Base-by-base conservation (phyloP, 2,888 invertebrate species). In the Tiliacea citrago region DNA sequence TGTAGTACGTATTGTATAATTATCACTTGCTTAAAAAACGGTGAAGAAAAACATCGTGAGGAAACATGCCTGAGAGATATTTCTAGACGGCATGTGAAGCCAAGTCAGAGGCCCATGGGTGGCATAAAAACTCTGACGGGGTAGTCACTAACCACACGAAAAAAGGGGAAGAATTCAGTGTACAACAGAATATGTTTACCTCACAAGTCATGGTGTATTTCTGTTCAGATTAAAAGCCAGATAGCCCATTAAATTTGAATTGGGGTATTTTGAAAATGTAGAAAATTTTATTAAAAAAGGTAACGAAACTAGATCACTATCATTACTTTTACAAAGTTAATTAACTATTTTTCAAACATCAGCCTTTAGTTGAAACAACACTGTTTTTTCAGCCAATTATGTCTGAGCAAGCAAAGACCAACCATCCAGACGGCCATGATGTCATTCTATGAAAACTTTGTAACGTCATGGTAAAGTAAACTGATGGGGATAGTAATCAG, bases 381-480 rank as follows among this genome's bases (percentile, higher is more conserved):
- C 18, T 61, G 61, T 69, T 67, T 67, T 82, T 83, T 71, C 60
- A 73, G 65, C 7, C 55, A 79, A 73, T 83, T 78, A 73, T 57
- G 57, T 71, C 69, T 73, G 35, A 77, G 63, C 60, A 83, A 83
- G 63, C 73, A 83, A 67, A 68, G 77, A 70, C 69, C 29, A 70
- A 51, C 60, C n/a, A 45, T 47, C 65, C 39, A 68, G 68, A 68
- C 63, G 21, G 68, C 51, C 68, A 79, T 84, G 84, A 79, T 58
- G 75, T 80, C 66, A 68, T 60, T 68, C 53, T 70, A 73, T 71
- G 70, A 47, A 65, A 83, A 74, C 73, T 63, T 62, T 3, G 68
- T 81, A 79, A 68, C 74, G 79, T 83, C 81, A 83, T 47, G 8
- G 29, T 10, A 7, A n/a, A 68, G 35, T 24, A 73, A 68, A 82